These are phyloP conservation scores for Premnoplex brunnescens DNA, from an alignment of 2,797 vertebrate species.

Conservation along the genomic window DNA sequence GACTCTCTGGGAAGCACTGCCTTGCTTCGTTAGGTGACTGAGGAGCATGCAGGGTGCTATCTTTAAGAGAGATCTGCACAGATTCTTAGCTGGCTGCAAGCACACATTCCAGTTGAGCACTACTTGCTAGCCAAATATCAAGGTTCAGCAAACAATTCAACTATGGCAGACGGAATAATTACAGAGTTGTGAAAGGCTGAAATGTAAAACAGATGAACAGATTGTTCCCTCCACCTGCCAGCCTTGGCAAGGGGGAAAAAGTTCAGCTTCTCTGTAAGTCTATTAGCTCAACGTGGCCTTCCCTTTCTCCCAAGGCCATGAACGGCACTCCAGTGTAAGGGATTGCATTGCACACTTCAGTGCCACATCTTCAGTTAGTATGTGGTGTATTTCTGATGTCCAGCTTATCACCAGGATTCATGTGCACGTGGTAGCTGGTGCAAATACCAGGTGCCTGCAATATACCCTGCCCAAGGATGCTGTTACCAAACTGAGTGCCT, in stretches of 20 bases:
- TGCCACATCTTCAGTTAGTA: neutral
- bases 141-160: slow-evolving; percentile 12
- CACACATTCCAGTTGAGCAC: neutral
- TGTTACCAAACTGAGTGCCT: neutral
- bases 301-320: neutral
- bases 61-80: neutral
- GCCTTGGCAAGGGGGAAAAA: neutral
- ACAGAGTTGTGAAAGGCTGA: neutral
- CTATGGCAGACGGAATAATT: neutral
- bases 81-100: neutral
- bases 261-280: neutral
- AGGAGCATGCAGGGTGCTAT: neutral
- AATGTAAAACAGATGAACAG: neutral
- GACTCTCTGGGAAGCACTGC: neutral
- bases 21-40: neutral
- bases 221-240: neutral
- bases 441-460: neutral
- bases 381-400: neutral
- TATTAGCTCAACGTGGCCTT: neutral
- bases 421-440: neutral
- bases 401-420: neutral
- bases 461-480: fast-evolving
- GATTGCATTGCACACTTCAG: neutral
- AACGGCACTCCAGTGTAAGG: neutral
- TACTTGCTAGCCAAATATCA: slow-evolving; percentile 9